Evolutionary conservation across 2,888 invertebrate species (phyloP).

Genomic region (Exocentrus adspersus): DNA sequence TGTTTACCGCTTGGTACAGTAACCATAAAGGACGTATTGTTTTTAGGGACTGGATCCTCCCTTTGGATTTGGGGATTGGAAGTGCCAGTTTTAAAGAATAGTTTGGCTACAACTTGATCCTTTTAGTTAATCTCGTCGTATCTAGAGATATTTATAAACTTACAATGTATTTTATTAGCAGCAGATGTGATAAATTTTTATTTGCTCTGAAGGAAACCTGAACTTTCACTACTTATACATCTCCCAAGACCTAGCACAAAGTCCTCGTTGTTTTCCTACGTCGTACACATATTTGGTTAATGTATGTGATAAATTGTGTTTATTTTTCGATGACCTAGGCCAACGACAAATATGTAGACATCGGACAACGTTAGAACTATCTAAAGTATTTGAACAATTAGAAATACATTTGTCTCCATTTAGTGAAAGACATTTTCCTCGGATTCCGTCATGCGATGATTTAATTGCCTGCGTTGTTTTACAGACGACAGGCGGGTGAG

Average conservation of each 20-base stretch:
- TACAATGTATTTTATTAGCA: too few species aligned
- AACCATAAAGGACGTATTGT: too few species aligned
- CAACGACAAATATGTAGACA: conserved; percentile 9
- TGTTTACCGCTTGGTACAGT: too few species aligned
- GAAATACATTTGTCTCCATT: conserved; percentile 23
- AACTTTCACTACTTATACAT: not conserved
- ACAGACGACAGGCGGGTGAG: not conserved
- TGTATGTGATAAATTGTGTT: conserved; percentile 16
- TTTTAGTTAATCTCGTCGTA: too few species aligned
- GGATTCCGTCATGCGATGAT: not conserved
- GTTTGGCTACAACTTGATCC: too few species aligned
- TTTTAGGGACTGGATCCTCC: too few species aligned
- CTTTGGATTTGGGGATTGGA: too few species aligned
- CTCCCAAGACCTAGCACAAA: conserved; percentile 1
- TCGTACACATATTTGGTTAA: conserved; percentile 1
- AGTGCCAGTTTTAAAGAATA: too few species aligned
- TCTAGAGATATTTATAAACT: too few species aligned
- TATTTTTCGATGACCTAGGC: conserved; percentile 22
- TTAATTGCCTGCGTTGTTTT: not conserved
- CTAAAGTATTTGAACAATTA: conserved; percentile 11
- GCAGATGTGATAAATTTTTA: not conserved
- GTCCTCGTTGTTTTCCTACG: not conserved
- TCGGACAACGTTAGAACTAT: not conserved
- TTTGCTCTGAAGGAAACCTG: not conserved
- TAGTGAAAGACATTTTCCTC: conserved; percentile 6